Evolutionary conservation across 2,113 vertebrate species (phyloP).

Genomic region (Collichthys lucidus): DNA sequence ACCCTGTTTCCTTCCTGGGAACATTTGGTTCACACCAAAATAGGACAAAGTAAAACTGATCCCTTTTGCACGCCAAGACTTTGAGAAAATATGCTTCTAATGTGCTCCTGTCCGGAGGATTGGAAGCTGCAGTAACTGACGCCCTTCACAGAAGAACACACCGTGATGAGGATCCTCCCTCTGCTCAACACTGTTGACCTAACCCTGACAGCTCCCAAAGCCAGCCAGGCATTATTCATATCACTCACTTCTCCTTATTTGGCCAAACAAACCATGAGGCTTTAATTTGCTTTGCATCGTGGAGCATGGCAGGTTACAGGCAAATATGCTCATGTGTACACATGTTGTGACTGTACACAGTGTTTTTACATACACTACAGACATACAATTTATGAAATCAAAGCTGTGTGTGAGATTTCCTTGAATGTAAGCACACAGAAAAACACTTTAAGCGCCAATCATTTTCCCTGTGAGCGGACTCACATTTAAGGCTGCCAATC

Average conservation of each 20-base stretch:
- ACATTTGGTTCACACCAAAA: constrained; percentile 40
- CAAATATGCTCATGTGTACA: constrained; percentile 29
- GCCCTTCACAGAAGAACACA: constrained; percentile 24
- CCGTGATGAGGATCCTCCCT: constrained; percentile 36
- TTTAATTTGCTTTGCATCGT: constrained; percentile 54
- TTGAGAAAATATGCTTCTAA: constrained; percentile 22
- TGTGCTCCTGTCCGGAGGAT: not conserved
- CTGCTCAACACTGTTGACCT: constrained; percentile 19
- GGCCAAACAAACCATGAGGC: constrained; percentile 57
- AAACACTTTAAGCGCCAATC: constrained; percentile 10
- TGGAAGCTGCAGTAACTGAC: constrained; percentile 27
- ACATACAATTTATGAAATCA: not conserved
- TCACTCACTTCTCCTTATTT: constrained; percentile 71
- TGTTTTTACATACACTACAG: not conserved
- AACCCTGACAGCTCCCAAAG: constrained; percentile 43
- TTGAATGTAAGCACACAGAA: constrained; percentile 31
- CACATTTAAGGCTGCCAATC: constrained; percentile 28
- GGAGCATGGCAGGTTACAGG: constrained; percentile 30
- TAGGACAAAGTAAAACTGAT: constrained; percentile 35
- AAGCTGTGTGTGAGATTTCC: not conserved
- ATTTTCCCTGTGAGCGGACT: constrained; percentile 26
- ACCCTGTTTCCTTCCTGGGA: not conserved
- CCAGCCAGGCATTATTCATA: constrained; percentile 43
- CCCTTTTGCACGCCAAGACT: constrained; percentile 3
- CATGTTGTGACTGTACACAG: not conserved